Conservation (phyloP, 2,888 invertebrate genomes). For the Parnassius glacialis region DNA sequence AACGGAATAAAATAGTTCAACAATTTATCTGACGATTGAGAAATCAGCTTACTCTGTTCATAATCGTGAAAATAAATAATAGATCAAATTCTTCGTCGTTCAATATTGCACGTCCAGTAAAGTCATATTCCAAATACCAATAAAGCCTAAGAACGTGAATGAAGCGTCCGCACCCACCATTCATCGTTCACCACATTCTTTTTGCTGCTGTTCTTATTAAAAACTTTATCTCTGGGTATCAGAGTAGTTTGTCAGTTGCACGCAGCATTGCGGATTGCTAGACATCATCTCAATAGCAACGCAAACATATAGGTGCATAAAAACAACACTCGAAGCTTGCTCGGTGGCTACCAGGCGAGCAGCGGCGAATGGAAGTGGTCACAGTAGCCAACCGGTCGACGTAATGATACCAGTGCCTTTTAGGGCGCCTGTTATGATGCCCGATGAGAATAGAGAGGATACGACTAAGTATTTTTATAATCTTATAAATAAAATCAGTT, state of each 20-base stretch:
- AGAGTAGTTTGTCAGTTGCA: slow-evolving; percentile 23
- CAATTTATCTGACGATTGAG: no score
- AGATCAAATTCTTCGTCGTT: no score
- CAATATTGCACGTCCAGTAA: slow-evolving; percentile 29
- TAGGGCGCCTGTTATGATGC: slow-evolving; percentile 72
- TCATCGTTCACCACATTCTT: slow-evolving; percentile 43
- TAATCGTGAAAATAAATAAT: no score
- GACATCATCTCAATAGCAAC: slow-evolving; percentile 62
- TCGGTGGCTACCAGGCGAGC: slow-evolving; percentile 64
- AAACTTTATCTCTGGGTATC: slow-evolving; percentile 5
- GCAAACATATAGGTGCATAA: slow-evolving; percentile 67
- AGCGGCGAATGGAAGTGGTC: slow-evolving; percentile 56
- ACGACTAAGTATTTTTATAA: slow-evolving; percentile 32
- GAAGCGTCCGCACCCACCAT: slow-evolving; percentile 62
- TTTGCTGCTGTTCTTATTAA: neutral
- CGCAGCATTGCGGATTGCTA: slow-evolving; percentile 27
- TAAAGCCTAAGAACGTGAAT: slow-evolving; percentile 64
- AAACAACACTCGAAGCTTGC: slow-evolving; percentile 58
- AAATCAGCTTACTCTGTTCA: no score
- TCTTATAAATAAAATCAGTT: neutral
- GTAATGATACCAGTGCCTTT: slow-evolving; percentile 77
- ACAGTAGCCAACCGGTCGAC: slow-evolving; percentile 63
- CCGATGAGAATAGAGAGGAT: slow-evolving; percentile 56
- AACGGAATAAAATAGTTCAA: no score
- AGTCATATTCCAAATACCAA: slow-evolving; percentile 63